A percentile compares a stretch with the other conserved stretches of the same genome.
These are phyloP conservation scores for Uromys caudimaculatus DNA, from an alignment of 2,797 vertebrate species.

Conservation along the genomic window DNA sequence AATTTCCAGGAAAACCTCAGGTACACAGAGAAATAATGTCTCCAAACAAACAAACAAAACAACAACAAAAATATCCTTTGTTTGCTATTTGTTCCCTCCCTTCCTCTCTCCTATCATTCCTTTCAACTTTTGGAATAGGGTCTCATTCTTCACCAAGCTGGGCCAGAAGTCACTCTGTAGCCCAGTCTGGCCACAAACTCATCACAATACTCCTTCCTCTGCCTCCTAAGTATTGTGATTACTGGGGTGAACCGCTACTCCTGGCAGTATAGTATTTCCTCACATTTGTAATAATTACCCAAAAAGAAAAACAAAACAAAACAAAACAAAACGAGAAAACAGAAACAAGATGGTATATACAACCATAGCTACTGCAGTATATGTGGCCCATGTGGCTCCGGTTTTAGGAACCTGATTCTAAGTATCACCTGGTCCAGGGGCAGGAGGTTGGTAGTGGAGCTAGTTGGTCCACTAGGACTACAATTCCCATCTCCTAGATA, in stretches of 20 bases:
- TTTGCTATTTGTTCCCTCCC: neutral
- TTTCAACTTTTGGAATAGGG: neutral
- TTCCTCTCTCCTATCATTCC: neutral
- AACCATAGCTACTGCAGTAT: neutral
- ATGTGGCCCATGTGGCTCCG: neutral
- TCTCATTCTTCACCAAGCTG: neutral
- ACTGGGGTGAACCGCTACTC: too few relatives aligned
- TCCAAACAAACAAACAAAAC: too few relatives aligned
- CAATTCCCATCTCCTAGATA: neutral
- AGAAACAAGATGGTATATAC: neutral
- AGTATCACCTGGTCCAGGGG: too few relatives aligned
- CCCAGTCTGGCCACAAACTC: too few relatives aligned
- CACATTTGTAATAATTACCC: neutral
- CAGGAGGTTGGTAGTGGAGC: neutral
- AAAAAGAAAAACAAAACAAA: neutral
- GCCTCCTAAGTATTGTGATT: too few relatives aligned
- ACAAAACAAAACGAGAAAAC: too few relatives aligned
- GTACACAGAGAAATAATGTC: too few relatives aligned
- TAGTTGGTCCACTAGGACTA: fast-evolving
- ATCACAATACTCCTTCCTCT: neutral
- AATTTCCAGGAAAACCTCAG: too few relatives aligned
- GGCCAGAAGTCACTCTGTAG: neutral
- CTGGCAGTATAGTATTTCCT: neutral
- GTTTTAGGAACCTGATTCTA: neutral
- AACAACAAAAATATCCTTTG: neutral